These are phyloP conservation scores for Harmothoe impar DNA, from an alignment of 2,888 invertebrate species.

Conservation along the genomic window DNA sequence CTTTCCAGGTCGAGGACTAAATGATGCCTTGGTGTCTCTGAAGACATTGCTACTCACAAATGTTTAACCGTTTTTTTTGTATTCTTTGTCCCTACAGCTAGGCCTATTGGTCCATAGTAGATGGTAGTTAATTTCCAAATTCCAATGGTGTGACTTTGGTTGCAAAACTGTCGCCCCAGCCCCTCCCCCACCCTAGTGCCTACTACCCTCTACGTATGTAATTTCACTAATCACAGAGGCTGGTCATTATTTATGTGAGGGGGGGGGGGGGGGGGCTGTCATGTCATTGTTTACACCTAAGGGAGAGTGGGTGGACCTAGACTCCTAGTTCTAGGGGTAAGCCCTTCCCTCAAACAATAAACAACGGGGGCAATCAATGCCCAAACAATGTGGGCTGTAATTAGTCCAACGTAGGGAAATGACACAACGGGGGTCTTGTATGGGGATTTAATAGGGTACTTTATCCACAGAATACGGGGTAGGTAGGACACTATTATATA, in stretches of 20 bases:
- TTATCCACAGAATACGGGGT: background rate
- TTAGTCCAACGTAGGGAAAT: background rate
- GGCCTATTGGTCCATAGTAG: no score
- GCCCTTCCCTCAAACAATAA: background rate
- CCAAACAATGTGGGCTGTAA: background rate
- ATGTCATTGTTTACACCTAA: background rate
- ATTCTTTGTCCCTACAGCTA: no score
- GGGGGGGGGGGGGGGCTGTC: background rate
- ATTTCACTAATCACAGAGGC: background rate
- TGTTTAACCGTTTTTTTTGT: no score
- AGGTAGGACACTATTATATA: background rate
- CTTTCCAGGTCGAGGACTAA: no score
- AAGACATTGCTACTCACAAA: no score
- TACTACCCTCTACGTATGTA: conserved; percentile 1
- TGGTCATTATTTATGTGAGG: background rate
- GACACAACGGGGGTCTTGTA: no score
- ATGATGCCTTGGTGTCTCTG: no score
- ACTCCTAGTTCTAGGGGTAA: background rate
- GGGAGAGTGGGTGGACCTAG: background rate
- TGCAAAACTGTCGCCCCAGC: no score
- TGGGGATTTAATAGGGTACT: background rate
- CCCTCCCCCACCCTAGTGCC: background rate
- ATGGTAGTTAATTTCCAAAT: no score
- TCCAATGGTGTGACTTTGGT: no score
- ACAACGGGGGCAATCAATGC: background rate